Percentiles rank a stretch among this genome's conserved stretches.
phyloP scores from a whole-genome alignment of 2,797 vertebrate genomes.

The Myotis daubentonii region DNA sequence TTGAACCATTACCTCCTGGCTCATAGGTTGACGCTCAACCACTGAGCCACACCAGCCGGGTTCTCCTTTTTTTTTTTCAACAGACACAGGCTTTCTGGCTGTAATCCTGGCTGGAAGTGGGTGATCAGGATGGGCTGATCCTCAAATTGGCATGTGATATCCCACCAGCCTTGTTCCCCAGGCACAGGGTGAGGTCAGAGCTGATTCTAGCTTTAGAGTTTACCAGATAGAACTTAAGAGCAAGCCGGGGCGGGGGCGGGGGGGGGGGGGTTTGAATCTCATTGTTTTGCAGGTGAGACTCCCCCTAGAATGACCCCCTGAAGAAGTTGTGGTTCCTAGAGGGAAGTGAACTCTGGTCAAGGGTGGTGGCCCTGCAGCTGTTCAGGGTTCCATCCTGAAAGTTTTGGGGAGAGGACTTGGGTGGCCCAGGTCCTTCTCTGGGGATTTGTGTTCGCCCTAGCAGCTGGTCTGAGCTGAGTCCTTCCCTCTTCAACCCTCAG shows the following conservation, averaged over 20 bases:
- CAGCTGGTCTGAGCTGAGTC: too few relatives aligned
- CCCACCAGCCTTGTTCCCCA: not conserved
- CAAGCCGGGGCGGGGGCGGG: accelerated
- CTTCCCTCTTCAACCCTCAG: not conserved
- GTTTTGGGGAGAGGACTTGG: not conserved
- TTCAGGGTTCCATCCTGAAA: not conserved
- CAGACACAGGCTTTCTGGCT: not conserved
- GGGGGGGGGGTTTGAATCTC: too few relatives aligned
- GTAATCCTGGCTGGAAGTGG: not conserved
- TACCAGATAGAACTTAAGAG: not conserved
- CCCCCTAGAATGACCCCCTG: not conserved
- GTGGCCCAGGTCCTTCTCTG: not conserved
- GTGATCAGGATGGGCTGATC: not conserved
- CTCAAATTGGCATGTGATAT: not conserved
- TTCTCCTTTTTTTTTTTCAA: too few relatives aligned
- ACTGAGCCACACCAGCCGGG: too few relatives aligned
- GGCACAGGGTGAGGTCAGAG: not conserved
- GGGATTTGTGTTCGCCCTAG: not conserved
- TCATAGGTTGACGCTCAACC: too few relatives aligned
- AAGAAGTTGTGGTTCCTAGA: not conserved
- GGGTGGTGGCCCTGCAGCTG: not conserved
- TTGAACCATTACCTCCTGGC: too few relatives aligned
- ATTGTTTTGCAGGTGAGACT: not conserved
- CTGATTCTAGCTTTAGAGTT: not conserved
- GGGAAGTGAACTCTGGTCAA: not conserved